A percentile compares a stretch with the other conserved stretches of the same genome.
phyloP scores from a whole-genome alignment of 2,113 vertebrate genomes.

The Euleptes europaea region DNA sequence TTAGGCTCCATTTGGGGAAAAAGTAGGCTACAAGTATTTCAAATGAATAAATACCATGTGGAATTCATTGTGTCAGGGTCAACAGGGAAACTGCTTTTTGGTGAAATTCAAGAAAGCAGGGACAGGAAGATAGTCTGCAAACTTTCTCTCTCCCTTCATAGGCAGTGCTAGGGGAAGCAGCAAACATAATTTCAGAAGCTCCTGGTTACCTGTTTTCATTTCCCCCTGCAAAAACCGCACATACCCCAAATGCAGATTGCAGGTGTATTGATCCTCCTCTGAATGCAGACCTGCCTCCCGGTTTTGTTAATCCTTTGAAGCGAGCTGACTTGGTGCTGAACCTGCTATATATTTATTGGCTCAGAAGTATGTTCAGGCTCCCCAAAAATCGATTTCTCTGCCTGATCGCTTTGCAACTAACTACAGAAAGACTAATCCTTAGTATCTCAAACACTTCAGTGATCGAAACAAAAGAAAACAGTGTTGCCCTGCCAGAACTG shows the following conservation, averaged over 20 bases:
- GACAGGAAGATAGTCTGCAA: background rate
- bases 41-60: background rate
- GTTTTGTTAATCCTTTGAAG: conserved; percentile 21
- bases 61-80: background rate
- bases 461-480: conserved; percentile 16
- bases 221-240: too few relatives aligned
- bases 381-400: conserved; percentile 18
- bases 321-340: background rate
- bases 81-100: background rate
- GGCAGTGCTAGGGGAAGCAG: background rate
- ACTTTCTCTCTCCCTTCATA: background rate
- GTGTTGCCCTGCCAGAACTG: background rate
- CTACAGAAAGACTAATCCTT: conserved; percentile 19
- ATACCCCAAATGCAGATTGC: background rate
- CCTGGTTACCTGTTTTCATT: background rate
- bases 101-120: background rate
- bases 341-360: background rate
- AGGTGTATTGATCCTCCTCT: conserved; percentile 1
- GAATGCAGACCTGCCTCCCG: conserved; percentile 7
- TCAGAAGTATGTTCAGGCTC: conserved; percentile 2
- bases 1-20: too few relatives aligned
- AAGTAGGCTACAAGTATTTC: too few relatives aligned
- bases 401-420: conserved; percentile 39
- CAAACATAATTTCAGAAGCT: background rate
- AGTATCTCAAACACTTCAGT: conserved; percentile 25